These are phyloP conservation scores for Ophion slaviceki DNA, from an alignment of 2,888 invertebrate genomes.

Conservation along the genomic window DNA sequence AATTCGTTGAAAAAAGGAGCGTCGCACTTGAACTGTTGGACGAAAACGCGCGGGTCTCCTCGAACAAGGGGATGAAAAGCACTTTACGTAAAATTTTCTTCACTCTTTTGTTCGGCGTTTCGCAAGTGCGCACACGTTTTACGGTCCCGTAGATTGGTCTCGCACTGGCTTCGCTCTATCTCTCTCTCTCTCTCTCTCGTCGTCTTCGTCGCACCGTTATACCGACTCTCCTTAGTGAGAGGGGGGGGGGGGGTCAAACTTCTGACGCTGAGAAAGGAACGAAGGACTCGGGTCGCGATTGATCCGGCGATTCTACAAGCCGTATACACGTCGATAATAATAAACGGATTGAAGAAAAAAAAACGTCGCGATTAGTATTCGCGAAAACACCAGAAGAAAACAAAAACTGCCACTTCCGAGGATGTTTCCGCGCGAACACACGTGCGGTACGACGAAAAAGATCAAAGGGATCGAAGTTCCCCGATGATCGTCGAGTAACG, in stretches of 20 bases:
- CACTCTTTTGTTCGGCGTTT: not conserved
- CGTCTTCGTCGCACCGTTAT: not conserved
- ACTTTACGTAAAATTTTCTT: constrained; percentile 2
- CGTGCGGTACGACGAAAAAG: not conserved
- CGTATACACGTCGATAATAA: constrained; percentile 15
- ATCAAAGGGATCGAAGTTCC: not conserved
- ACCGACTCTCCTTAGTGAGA: not conserved
- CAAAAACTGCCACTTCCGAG: constrained; percentile 75
- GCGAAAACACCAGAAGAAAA: constrained; percentile 66
- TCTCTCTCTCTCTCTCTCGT: not conserved
- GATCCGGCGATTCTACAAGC: not conserved
- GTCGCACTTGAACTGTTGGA: constrained; percentile 46
- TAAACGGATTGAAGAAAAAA: constrained; percentile 21
- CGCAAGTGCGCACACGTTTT: constrained; percentile 4
- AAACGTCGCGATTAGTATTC: constrained; percentile 53
- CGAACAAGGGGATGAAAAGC: not conserved
- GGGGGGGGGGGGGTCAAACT: not conserved
- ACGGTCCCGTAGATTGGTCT: not conserved
- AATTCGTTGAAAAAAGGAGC: constrained; percentile 20
- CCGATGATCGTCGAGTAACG: not conserved
- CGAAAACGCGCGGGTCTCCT: constrained; percentile 34
- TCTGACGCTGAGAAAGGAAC: constrained; percentile 4
- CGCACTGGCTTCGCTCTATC: not conserved
- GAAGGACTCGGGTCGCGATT: not conserved
- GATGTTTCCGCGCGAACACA: constrained; percentile 7